Evolutionary conservation across 2,113 vertebrate genomes (phyloP).

Genomic region (Felis chaus): DNA sequence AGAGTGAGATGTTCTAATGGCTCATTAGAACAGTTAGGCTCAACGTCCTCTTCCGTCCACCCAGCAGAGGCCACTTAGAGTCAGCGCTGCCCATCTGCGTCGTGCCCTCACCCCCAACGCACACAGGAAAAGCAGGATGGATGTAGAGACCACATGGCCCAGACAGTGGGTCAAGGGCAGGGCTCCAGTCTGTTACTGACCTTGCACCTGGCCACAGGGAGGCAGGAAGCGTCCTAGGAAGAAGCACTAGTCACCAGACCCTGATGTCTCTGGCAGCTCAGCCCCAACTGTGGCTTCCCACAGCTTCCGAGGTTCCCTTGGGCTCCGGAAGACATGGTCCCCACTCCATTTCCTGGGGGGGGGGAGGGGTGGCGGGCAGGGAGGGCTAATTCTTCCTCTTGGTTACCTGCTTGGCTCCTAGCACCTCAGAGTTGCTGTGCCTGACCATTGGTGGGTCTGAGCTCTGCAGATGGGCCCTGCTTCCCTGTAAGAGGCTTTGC

Average conservation of each 20-base stretch:
- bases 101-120: no score
- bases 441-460: no score
- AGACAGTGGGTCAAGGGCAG: background rate
- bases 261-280: background rate
- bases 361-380: no score
- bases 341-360: fast-evolving
- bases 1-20: no score
- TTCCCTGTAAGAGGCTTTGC: background rate
- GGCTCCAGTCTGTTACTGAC: no score
- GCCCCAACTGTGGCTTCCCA: background rate
- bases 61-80: no score
- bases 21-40: background rate
- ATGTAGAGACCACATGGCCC: background rate
- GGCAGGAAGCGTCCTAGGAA: background rate
- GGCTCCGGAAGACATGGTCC: background rate
- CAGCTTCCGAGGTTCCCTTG: background rate
- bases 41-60: background rate
- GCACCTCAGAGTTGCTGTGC: background rate
- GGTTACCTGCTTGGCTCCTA: background rate
- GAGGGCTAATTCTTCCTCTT: background rate
- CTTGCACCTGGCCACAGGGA: background rate
- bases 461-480: background rate
- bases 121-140: no score
- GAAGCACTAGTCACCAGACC: background rate
- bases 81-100: background rate